These are phyloP conservation scores for Porites evermanni DNA, from an alignment of 92 coral and sea anemone species.

Conservation along the genomic window DNA sequence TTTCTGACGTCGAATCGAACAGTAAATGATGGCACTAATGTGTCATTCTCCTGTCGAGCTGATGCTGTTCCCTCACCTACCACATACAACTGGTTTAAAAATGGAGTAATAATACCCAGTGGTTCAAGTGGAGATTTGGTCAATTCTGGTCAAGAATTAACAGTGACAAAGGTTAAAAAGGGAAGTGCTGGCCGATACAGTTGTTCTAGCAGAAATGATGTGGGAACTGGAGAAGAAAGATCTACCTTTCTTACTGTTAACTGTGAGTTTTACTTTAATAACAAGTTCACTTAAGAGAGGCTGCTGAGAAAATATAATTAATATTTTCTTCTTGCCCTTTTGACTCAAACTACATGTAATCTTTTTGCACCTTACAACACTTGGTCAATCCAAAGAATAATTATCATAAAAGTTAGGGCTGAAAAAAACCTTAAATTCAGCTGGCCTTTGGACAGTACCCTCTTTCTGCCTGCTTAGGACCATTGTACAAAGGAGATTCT, in stretches of 20 bases:
- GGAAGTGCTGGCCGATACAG: conserved; percentile 60
- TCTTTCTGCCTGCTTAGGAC: too few relatives aligned
- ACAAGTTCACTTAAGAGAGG: too few relatives aligned
- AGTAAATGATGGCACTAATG: conserved; percentile 13
- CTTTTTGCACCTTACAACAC: too few relatives aligned
- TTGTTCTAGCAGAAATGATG: conserved; percentile 66
- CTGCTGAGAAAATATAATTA: too few relatives aligned
- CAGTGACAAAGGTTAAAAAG: conserved; percentile 24
- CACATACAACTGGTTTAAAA: conserved; percentile 54
- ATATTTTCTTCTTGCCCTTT: too few relatives aligned
- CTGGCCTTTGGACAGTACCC: too few relatives aligned
- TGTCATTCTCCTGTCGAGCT: conserved; percentile 34
- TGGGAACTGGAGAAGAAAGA: conserved; percentile 64
- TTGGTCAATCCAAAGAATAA: too few relatives aligned
- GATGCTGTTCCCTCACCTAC: conserved; percentile 48
- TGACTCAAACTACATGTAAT: too few relatives aligned
- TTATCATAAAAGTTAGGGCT: too few relatives aligned
- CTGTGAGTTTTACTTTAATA: conserved; percentile 53
- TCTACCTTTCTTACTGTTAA: conserved; percentile 55
- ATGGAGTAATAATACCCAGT: background rate
- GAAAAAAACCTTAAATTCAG: too few relatives aligned
- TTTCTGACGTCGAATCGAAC: conserved; percentile 36
- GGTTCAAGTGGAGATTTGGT: background rate
- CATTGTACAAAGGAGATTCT: too few relatives aligned
- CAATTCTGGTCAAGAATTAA: conserved; percentile 10